Evolutionary conservation across 1,140 invertebrate genomes (phyloP), one percentile per base, ranked within the genome.

Genomic region (Stenopsyche tienmushanensis): DNA sequence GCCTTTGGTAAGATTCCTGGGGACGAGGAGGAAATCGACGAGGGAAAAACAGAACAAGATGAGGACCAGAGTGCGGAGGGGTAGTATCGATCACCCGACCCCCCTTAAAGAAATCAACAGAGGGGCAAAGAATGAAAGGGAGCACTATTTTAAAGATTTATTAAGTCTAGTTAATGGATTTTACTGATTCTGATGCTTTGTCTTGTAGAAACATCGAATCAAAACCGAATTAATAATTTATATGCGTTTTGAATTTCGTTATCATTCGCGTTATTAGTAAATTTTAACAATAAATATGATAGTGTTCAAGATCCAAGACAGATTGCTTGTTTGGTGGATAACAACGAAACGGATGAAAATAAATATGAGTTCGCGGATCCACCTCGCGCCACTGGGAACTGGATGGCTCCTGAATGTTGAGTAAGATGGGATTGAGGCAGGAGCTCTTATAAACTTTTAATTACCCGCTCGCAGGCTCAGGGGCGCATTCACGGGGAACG

Each of bases 61-160:
- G 23, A 54, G 50, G 13, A 21, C 13, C 24, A 17, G 13, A 23
- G 63, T 52, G 62, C 44, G 63, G 24, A 23, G 7, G 25, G 29
- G 54, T 34, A 23, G 77, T 77, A 78, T 79, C 75, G 76, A 80
- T 80, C 78, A 77, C 73, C 53, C 73, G 74, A 74, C 75, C 71
- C 53, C 64, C 17, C 45, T 53, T 26, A 9, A 78, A 78, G 78
- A 76, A 78, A 77, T 76, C 78, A 75, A 76, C 76, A 73, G 53
- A 49, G 13, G 64, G 75, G 76, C 75, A 77, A 76, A 73, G 74
- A 75, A 76, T 77, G 77, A 80, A 78, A 77, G 76, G 77, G 78
- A 74, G 78, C 72, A 75, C 77, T 34, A 67, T 67, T 67, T 67
- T 67, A 67, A 67, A 67, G 65, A 67, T 67, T 67, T 67, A 67